Conservation (phyloP, 2,797 vertebrate genomes). For the Gallinago stenura region DNA sequence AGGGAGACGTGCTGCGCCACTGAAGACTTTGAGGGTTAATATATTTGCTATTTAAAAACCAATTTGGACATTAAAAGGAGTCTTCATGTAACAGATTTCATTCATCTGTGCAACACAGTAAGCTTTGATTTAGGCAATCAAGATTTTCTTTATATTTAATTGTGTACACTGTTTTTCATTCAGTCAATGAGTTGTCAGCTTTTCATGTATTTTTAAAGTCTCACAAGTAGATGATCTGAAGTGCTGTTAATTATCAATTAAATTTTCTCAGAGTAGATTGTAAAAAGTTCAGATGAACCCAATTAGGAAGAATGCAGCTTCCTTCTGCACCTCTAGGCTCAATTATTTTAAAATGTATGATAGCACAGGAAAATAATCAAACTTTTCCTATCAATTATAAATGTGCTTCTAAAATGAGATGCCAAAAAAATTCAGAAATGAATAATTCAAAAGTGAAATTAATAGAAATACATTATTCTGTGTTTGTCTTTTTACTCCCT, state of each 20-base stretch:
- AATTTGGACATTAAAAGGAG: constrained; percentile 72
- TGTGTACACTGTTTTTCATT: constrained; percentile 67
- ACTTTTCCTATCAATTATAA: constrained; percentile 60
- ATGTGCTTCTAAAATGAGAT: constrained; percentile 46
- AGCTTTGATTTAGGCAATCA: constrained; percentile 78
- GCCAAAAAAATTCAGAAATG: constrained; percentile 39
- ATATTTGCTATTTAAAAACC: constrained; percentile 63
- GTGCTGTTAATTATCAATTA: constrained; percentile 81
- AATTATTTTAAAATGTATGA: constrained; percentile 64
- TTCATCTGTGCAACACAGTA: constrained; percentile 56
- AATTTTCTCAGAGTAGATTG: constrained; percentile 70
- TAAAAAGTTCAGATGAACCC: constrained; percentile 74
- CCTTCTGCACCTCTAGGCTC: constrained; percentile 52
- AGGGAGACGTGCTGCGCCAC: background rate
- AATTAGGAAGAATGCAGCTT: constrained; percentile 68
- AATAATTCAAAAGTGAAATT: constrained; percentile 35
- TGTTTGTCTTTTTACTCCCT: background rate
- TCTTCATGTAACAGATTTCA: constrained; percentile 68
- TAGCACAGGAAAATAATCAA: constrained; percentile 58
- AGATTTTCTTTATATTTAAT: constrained; percentile 74
- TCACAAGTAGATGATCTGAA: constrained; percentile 65
- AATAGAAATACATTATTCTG: constrained; percentile 4
- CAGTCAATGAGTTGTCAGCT: constrained; percentile 65
- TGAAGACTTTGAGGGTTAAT: constrained; percentile 15
- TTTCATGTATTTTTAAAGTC: constrained; percentile 78